These are phyloP conservation scores for Carcharodon carcharias DNA, from an alignment of 2,797 vertebrate species.

Conservation along the genomic window DNA sequence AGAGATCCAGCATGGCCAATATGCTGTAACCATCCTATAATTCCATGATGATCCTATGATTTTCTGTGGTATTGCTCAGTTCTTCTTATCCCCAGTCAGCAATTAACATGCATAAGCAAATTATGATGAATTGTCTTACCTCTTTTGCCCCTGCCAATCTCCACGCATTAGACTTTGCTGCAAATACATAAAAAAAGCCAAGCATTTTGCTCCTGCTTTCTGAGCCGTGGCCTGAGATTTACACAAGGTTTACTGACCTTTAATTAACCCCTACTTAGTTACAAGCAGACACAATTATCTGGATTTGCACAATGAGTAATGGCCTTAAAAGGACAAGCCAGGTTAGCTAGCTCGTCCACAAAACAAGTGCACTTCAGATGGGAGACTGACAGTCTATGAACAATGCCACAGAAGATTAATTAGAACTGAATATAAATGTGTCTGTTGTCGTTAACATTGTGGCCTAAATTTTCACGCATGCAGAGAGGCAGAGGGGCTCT, in stretches of 20 bases:
- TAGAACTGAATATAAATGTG: background rate
- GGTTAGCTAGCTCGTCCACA: background rate
- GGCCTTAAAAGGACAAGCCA: background rate
- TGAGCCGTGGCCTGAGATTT: background rate
- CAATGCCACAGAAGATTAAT: background rate
- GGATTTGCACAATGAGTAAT: background rate
- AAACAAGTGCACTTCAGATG: background rate
- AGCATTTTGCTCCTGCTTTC: background rate
- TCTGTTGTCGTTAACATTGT: background rate
- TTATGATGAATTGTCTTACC: background rate
- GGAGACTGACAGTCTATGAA: background rate
- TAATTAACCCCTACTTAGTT: background rate
- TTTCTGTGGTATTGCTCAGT: background rate
- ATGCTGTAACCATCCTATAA: too few relatives aligned
- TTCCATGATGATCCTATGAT: too few relatives aligned
- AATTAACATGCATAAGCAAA: background rate
- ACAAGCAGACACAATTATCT: background rate
- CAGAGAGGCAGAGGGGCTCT: too few relatives aligned
- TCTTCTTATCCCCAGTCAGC: background rate
- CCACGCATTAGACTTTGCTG: background rate
- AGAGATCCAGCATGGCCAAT: too few relatives aligned
- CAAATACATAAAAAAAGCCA: background rate
- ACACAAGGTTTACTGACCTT: background rate
- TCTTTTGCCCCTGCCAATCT: background rate
- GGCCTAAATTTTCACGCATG: background rate